These are phyloP conservation scores for Anas georgica DNA, from an alignment of 2,797 vertebrate genomes.

Conservation along the genomic window DNA sequence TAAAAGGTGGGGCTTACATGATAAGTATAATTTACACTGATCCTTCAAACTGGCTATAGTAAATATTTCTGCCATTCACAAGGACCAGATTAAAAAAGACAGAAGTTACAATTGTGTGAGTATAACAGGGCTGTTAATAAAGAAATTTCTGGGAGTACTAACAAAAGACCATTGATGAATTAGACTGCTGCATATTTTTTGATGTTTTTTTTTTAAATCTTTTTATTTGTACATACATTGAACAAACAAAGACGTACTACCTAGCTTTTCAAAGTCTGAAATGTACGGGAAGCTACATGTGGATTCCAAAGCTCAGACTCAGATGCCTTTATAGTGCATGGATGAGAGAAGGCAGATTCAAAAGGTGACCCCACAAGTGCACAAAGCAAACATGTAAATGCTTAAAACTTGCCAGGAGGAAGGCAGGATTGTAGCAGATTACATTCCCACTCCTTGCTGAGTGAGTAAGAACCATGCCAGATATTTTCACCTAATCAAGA, in stretches of 20 bases:
- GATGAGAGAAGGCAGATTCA: background rate
- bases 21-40: background rate
- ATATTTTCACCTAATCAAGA: background rate
- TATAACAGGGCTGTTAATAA: background rate
- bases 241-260: background rate
- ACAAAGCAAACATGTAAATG: background rate
- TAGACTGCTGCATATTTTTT: background rate
- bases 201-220: background rate
- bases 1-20: background rate
- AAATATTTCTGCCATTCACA: background rate
- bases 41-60: background rate
- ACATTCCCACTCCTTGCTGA: background rate
- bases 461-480: background rate
- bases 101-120: background rate
- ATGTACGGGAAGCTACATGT: background rate
- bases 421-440: background rate
- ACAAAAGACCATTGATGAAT: background rate
- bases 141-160: background rate
- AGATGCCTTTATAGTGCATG: background rate
- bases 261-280: background rate
- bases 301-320: background rate
- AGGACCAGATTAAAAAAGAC: background rate
- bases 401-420: background rate
- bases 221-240: background rate
- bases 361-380: background rate